phyloP scores from a whole-genome alignment of 1,140 invertebrate genomes.

The Drosophila nigrodunni region DNA sequence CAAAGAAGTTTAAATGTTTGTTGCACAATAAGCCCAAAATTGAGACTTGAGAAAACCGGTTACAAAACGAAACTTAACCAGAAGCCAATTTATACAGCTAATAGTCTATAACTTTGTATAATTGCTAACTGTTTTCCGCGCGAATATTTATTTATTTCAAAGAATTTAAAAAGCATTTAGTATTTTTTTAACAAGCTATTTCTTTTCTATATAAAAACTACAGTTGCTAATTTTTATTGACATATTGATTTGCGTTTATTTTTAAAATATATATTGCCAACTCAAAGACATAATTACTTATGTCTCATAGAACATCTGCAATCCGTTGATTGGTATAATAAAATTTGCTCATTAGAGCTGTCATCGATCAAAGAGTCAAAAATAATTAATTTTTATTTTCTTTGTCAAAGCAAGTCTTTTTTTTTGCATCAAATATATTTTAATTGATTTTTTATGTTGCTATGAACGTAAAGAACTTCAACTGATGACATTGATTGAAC shows the following conservation, averaged over 20 bases:
- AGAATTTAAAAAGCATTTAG: not conserved
- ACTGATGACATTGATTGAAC: too few species aligned
- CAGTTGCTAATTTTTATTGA: too few species aligned
- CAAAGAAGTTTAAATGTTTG: conserved; percentile 51
- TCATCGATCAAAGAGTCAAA: not conserved
- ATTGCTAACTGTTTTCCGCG: conserved; percentile 7
- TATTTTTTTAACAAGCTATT: not conserved
- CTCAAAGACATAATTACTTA: too few species aligned
- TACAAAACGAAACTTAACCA: conserved; percentile 26
- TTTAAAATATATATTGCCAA: too few species aligned
- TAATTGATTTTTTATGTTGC: too few species aligned
- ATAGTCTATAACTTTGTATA: conserved; percentile 29
- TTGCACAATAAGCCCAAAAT: conserved; percentile 41
- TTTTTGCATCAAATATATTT: too few species aligned
- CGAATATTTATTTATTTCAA: not conserved
- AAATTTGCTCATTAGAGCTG: not conserved
- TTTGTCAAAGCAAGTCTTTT: too few species aligned
- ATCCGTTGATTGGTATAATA: not conserved
- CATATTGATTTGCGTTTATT: too few species aligned
- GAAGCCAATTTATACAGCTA: conserved; percentile 29
- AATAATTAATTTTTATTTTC: too few species aligned
- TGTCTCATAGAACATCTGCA: conserved; percentile 4
- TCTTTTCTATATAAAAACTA: too few species aligned
- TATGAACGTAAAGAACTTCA: too few species aligned
- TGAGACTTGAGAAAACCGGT: conserved; percentile 22